Evolutionary conservation across 92 coral and sea anemone genomes (phyloP), one percentile per base, ranked within the genome.

Genomic region (Phenganax marumi): DNA sequence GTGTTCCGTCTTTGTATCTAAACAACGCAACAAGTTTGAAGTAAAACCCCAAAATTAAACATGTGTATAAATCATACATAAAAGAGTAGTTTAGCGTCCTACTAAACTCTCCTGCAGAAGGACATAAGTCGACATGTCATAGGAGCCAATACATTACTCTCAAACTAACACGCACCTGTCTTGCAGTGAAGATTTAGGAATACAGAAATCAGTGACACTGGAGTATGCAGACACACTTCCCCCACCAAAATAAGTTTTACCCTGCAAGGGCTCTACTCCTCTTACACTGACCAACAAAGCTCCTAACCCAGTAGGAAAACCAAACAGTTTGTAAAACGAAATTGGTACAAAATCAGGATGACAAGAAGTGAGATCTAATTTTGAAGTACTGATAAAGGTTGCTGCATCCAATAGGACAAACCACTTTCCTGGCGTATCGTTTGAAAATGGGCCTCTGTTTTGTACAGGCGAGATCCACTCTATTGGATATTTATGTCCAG

Each of bases 261-360:
- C 86, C 43, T 33, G 43, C 52, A 94, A 76, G 12, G 87, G 75
- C 69, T 63, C n/a, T 10, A 88, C 88, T 82, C 98, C 91, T 62
- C 82, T 77, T 56, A 89, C 90, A 49, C 81, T 83, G 33, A 94
- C 93, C 43, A 94, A 69, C 24, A 94, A 88, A 33, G 97, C 98
- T 47, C 98, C 98, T 52, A 94, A 52, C 18, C 98, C 98, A 68
- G 98, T 94, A 52, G 98, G 98, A 76, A 94, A 94, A 12, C 98
- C 98, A 87, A 94, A 94, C 72, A 94, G 79, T 79, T 94, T 94
- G 82, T 94, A 94, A 82, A 94, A 94, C n/a, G 98, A 94, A 51
- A 94, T 70, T 22, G 98, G 95, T 64, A 94, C 83, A 78, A 90
- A 94, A 79, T 94, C 98, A 82, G 97, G 91, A 8, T 87, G 46